A percentile compares a stretch with the other conserved stretches of the same genome.
These are phyloP conservation scores for Ailurus styani DNA, from an alignment of 2,113 vertebrate species.

Conservation along the genomic window DNA sequence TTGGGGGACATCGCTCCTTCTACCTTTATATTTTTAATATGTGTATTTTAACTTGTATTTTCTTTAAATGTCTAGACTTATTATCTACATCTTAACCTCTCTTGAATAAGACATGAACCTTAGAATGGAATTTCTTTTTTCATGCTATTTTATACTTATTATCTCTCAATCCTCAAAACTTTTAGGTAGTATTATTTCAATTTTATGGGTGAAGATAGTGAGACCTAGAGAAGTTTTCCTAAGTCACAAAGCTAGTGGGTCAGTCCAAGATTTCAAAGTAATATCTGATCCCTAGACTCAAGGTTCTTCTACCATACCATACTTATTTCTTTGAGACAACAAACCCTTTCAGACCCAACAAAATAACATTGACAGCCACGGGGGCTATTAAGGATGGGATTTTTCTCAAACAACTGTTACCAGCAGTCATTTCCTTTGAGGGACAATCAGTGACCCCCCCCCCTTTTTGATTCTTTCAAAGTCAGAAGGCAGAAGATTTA, in stretches of 20 bases:
- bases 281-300: not conserved
- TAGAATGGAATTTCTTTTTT: conserved; percentile 40
- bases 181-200: conserved; percentile 7
- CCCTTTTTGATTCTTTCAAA: not conserved
- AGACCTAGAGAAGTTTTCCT: not conserved
- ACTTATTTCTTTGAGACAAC: not conserved
- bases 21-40: conserved; percentile 27
- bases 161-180: not conserved
- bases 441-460: not conserved
- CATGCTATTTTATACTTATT: not conserved
- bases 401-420: not conserved
- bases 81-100: not conserved
- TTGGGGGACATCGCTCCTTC: not conserved
- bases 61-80: conserved; percentile 5
- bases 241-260: not conserved
- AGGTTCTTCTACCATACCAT: not conserved
- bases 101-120: conserved; percentile 17
- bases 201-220: not conserved
- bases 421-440: not conserved
- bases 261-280: conserved; percentile 12
- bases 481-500: not conserved
- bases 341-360: not conserved
- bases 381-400: not conserved
- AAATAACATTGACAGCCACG: not conserved
- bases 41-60: not conserved